phyloP scores from a whole-genome alignment of 2,888 invertebrate genomes.

The Dione vanillae region DNA sequence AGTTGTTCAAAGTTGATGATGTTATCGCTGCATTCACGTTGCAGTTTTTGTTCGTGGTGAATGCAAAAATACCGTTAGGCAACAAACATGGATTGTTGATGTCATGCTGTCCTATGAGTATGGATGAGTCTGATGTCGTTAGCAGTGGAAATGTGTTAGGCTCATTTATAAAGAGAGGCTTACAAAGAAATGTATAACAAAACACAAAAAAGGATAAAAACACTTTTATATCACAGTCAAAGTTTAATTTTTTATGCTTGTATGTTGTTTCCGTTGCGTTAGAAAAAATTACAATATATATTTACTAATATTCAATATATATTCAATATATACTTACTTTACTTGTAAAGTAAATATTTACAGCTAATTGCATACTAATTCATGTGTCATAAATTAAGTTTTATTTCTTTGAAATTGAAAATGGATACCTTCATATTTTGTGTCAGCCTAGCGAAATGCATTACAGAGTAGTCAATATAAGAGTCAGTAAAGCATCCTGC shows the following conservation, averaged over 20 bases:
- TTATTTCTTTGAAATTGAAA: too few species aligned
- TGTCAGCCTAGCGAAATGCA: neutral
- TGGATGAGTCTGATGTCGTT: conserved; percentile 23
- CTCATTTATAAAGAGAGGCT: conserved; percentile 3
- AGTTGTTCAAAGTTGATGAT: conserved; percentile 19
- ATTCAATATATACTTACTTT: too few species aligned
- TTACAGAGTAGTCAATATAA: neutral
- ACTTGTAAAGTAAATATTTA: neutral
- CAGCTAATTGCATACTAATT: neutral
- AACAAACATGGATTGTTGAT: conserved; percentile 29
- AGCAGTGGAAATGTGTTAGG: neutral
- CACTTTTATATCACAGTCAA: too few species aligned
- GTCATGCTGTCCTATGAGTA: conserved; percentile 10
- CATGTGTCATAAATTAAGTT: too few species aligned
- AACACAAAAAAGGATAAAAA: too few species aligned
- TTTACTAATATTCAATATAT: too few species aligned
- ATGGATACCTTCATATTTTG: too few species aligned
- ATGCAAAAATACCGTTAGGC: conserved; percentile 28
- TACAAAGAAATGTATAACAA: neutral
- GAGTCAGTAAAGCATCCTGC: neutral
- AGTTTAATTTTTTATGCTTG: too few species aligned
- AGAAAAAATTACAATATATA: too few species aligned
- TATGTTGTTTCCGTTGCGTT: too few species aligned
- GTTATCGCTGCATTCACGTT: conserved; percentile 35
- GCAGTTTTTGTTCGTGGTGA: conserved; percentile 33